Conservation (phyloP, 2,113 vertebrate genomes). For the Psettodes erumei region DNA sequence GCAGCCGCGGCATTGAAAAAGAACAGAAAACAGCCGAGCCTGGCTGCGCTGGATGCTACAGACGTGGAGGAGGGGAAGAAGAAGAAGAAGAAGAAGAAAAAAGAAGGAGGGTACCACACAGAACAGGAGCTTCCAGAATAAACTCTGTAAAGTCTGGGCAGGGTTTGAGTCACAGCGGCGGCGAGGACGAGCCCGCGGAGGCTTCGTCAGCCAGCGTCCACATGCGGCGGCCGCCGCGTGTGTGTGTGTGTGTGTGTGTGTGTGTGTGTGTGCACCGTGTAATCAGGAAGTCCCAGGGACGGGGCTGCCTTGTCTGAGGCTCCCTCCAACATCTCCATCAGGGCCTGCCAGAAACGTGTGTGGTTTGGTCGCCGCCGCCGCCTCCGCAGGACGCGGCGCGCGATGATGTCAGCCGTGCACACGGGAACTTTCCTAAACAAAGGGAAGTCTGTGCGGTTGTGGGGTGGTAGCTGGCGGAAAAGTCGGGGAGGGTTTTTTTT, state of each 20-base stretch:
- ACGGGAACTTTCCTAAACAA: conserved; percentile 84
- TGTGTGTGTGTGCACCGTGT: conserved; percentile 50
- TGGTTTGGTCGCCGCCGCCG: conserved; percentile 65
- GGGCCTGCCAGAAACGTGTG: conserved; percentile 80
- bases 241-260: conserved; percentile 9
- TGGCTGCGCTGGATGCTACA: conserved; percentile 27
- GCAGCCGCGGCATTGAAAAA: conserved; percentile 59
- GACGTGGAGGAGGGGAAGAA: conserved; percentile 29
- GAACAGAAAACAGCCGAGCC: conserved; percentile 67
- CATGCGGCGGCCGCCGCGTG: conserved; percentile 6
- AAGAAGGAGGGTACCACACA: conserved; percentile 31
- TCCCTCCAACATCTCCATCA: conserved; percentile 68
- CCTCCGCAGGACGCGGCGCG: conserved; percentile 67
- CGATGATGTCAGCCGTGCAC: conserved; percentile 82
- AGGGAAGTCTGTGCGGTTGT: conserved; percentile 83
- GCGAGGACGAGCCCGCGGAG: conserved; percentile 29
- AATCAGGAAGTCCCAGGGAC: conserved; percentile 67
- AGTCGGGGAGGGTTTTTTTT: conserved; percentile 37
- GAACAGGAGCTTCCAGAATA: conserved; percentile 68
- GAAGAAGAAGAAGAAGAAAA: too few species aligned
- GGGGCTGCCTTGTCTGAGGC: conserved; percentile 56
- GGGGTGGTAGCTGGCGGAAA: conserved; percentile 72
- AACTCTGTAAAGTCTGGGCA: conserved; percentile 63
- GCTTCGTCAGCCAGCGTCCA: conserved; percentile 36
- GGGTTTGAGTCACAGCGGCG: conserved; percentile 52